Conservation (phyloP, 2,113 vertebrate genomes). For the Petaurus breviceps region DNA sequence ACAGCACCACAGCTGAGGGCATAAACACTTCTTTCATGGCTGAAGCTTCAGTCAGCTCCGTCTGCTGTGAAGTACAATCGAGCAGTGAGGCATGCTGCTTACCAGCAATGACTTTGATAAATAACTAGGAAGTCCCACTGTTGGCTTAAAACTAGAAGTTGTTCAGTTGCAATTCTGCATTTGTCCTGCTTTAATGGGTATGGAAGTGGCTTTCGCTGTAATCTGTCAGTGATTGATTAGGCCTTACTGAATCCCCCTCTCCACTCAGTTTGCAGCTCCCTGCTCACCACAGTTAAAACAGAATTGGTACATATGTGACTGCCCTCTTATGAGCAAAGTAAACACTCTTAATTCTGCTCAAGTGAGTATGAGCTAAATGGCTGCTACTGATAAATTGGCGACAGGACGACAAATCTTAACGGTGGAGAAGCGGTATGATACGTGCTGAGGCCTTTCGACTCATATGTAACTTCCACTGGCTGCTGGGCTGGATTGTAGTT, state of each 20-base stretch:
- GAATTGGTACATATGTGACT: conserved; percentile 92
- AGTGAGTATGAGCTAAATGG: conserved; percentile 85
- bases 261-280: conserved; percentile 86
- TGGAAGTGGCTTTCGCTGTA: conserved; percentile 99
- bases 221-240: conserved; percentile 99
- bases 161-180: conserved; percentile 99
- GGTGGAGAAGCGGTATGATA: neutral
- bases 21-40: conserved; percentile 99
- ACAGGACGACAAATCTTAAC: conserved; percentile 80
- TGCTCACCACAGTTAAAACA: conserved; percentile 89
- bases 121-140: conserved; percentile 99
- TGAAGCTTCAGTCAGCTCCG: conserved; percentile 93
- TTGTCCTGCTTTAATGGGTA: conserved; percentile 99
- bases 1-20: conserved; percentile 99
- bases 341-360: conserved; percentile 94
- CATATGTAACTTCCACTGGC: conserved; percentile 61
- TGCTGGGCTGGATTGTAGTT: conserved; percentile 57
- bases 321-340: conserved; percentile 94
- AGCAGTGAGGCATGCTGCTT: conserved; percentile 94
- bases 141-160: conserved; percentile 99
- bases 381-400: conserved; percentile 83
- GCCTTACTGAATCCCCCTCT: conserved; percentile 90
- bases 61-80: conserved; percentile 98
- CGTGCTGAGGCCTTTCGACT: conserved; percentile 64
- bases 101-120: conserved; percentile 99